These are phyloP conservation scores for Rhincodon typus DNA, from an alignment of 2,797 vertebrate genomes.

Conservation along the genomic window DNA sequence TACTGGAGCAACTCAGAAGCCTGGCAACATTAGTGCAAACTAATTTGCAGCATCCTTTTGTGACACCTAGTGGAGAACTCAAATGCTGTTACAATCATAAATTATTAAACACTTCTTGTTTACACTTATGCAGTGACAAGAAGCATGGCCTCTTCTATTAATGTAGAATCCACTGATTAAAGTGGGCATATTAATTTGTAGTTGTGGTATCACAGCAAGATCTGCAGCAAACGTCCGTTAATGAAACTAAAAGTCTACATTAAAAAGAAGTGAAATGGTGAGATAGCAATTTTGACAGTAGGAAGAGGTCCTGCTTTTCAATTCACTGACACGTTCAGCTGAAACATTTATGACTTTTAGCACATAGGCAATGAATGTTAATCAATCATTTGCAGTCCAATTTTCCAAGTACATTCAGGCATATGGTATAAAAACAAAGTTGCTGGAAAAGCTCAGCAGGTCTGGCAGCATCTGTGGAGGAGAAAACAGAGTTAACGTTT, in stretches of 20 bases:
- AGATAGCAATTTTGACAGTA: neutral
- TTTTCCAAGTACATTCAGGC: neutral
- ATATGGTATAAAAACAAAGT: neutral
- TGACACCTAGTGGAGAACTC: slow-evolving; percentile 27
- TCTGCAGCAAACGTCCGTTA: neutral
- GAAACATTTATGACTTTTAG: neutral
- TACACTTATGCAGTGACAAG: neutral
- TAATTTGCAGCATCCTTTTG: neutral
- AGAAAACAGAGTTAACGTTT: no score
- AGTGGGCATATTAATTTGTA: neutral
- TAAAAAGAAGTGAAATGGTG: neutral
- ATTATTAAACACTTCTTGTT: neutral
- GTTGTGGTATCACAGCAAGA: neutral
- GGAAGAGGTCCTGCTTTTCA: neutral
- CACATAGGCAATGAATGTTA: neutral
- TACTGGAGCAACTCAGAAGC: no score
- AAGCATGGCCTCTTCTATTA: neutral
- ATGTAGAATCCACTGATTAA: neutral
- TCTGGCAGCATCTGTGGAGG: no score
- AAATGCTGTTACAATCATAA: neutral
- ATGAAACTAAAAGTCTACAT: neutral
- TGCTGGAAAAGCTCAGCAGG: no score
- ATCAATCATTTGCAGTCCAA: neutral
- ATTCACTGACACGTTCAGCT: neutral
- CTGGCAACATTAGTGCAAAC: no score